Evolutionary conservation across 2,113 vertebrate species (phyloP).

Genomic region (Hippocampus zosterae): DNA sequence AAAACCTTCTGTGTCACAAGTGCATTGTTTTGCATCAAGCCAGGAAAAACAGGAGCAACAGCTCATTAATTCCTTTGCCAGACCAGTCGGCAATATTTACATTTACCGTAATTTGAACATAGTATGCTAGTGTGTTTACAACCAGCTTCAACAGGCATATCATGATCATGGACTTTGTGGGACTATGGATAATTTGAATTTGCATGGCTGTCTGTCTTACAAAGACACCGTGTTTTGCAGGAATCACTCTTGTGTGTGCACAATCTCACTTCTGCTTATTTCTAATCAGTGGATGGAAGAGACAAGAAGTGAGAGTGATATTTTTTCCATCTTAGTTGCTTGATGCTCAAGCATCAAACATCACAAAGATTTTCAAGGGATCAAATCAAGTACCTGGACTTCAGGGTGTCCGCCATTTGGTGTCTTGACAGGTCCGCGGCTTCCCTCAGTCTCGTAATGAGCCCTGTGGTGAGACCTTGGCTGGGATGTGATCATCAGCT

Average conservation of each 20-base stretch:
- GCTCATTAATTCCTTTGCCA: slow-evolving; percentile 7
- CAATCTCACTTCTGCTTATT: slow-evolving; percentile 1
- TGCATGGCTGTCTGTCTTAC: slow-evolving; percentile 33
- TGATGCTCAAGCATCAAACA: not conserved
- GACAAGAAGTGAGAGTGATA: slow-evolving; percentile 1
- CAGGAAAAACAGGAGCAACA: not conserved
- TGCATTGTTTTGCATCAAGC: slow-evolving; percentile 28
- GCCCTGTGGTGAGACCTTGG: slow-evolving; percentile 92
- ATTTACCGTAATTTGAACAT: not conserved
- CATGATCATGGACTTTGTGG: not conserved
- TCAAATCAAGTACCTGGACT: slow-evolving; percentile 79
- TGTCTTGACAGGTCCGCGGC: slow-evolving; percentile 90
- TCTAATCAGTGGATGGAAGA: not conserved
- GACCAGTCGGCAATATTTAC: not conserved
- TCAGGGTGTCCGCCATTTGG: slow-evolving; percentile 86
- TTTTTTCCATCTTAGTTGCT: not conserved
- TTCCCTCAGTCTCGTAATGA: slow-evolving; percentile 97
- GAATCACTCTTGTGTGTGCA: slow-evolving; percentile 37
- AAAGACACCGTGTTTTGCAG: slow-evolving; percentile 26
- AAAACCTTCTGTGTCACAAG: slow-evolving; percentile 12
- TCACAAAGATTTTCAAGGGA: not conserved
- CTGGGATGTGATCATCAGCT: slow-evolving; percentile 86
- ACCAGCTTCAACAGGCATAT: slow-evolving; percentile 1
- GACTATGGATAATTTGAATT: slow-evolving; percentile 23
- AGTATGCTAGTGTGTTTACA: not conserved